Evolutionary conservation across 92 coral and sea anemone genomes (phyloP).

Genomic region (Porites lobata): DNA sequence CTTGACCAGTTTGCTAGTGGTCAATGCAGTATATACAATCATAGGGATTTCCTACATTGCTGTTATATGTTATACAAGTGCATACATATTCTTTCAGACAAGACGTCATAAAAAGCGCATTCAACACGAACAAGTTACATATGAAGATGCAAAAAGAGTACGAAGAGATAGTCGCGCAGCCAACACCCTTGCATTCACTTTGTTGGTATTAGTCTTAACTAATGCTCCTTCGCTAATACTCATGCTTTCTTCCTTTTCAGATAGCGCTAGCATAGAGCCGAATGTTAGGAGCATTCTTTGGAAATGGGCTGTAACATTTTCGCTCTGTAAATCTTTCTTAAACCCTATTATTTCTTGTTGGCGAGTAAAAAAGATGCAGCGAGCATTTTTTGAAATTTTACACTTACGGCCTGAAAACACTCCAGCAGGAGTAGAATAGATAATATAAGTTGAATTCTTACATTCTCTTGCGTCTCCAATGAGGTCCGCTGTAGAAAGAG

Average conservation of each 20-base stretch:
- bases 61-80: neutral
- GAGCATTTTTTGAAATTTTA: slow-evolving; percentile 4
- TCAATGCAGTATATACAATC: neutral
- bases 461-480: no score
- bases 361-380: slow-evolving; percentile 1
- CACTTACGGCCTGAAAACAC: neutral
- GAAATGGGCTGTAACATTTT: neutral
- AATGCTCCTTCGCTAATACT: neutral
- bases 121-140: slow-evolving; percentile 5
- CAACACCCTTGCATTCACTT: slow-evolving; percentile 2
- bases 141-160: slow-evolving; percentile 1
- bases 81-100: slow-evolving; percentile 5
- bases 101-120: slow-evolving; percentile 21
- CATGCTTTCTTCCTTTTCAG: neutral
- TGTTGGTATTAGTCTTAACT: neutral
- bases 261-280: neutral
- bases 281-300: neutral
- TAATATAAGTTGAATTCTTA: neutral
- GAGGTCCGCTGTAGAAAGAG: no score
- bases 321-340: neutral
- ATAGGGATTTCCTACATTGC: neutral
- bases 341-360: slow-evolving; percentile 20
- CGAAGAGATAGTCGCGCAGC: neutral
- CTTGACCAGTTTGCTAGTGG: neutral
- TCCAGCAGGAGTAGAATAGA: neutral